These are phyloP conservation scores for Pachyuromys duprasi DNA, from an alignment of 2,797 vertebrate species.

Conservation along the genomic window DNA sequence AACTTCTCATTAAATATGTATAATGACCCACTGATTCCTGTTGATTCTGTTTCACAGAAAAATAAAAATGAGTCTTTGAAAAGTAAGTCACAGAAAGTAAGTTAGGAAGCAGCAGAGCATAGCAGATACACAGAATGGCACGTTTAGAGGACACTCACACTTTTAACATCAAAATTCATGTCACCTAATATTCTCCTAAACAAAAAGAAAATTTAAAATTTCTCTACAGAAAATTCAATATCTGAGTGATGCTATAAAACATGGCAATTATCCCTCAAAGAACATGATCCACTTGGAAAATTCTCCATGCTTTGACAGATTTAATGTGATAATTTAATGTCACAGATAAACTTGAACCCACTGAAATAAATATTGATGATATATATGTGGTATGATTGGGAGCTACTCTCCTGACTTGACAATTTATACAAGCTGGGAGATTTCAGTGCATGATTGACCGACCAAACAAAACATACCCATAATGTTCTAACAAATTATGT, in stretches of 20 bases:
- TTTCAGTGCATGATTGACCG: not conserved
- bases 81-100: not conserved
- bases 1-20: not conserved
- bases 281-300: not conserved
- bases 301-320: not conserved
- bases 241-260: not conserved
- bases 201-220: not conserved
- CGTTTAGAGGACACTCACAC: not conserved
- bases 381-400: not conserved
- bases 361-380: not conserved
- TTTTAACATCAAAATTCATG: not conserved
- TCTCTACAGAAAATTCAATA: not conserved
- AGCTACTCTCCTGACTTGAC: not conserved
- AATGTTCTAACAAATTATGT: not conserved
- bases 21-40: not conserved
- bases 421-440: not conserved
- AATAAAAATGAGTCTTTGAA: not conserved
- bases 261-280: not conserved
- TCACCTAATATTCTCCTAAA: not conserved
- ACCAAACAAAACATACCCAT: not conserved
- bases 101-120: not conserved
- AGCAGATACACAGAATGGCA: not conserved
- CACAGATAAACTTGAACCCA: not conserved
- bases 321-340: slow-evolving; percentile 5
- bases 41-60: not conserved